Conservation (phyloP, 2,797 vertebrate species). For the Netta rufina region DNA sequence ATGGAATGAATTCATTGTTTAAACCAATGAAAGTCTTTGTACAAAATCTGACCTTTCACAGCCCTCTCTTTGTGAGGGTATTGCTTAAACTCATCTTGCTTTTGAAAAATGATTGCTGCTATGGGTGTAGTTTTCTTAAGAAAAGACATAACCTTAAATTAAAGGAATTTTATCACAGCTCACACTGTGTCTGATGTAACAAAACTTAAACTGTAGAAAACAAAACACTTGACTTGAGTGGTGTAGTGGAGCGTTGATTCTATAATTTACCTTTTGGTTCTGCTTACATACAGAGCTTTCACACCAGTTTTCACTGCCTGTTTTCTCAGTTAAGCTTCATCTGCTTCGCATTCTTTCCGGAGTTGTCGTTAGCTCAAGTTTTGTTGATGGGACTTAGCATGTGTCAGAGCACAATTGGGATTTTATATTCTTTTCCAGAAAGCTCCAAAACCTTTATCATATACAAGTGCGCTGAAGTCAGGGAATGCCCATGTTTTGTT, state of each 20-base stretch:
- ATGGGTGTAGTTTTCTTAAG: fast-evolving
- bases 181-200: background rate
- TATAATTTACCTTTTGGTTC: background rate
- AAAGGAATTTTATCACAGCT: background rate
- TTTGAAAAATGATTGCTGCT: background rate
- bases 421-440: background rate
- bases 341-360: background rate
- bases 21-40: background rate
- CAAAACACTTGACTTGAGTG: background rate
- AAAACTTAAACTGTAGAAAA: background rate
- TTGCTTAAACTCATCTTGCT: constrained; percentile 4
- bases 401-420: background rate
- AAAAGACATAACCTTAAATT: background rate
- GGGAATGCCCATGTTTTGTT: background rate
- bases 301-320: background rate
- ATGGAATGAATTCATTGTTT: constrained; percentile 25
- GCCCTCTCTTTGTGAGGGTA: background rate
- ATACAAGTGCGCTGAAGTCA: background rate
- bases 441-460: background rate
- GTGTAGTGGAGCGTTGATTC: background rate
- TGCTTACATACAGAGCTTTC: background rate
- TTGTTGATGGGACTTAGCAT: background rate
- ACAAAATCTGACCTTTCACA: background rate
- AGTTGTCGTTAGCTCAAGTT: background rate
- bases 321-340: background rate